A percentile compares a stretch with the other conserved stretches of the same genome.
Conservation (phyloP, 2,888 invertebrate species). For the Ennomos erosarius region DNA sequence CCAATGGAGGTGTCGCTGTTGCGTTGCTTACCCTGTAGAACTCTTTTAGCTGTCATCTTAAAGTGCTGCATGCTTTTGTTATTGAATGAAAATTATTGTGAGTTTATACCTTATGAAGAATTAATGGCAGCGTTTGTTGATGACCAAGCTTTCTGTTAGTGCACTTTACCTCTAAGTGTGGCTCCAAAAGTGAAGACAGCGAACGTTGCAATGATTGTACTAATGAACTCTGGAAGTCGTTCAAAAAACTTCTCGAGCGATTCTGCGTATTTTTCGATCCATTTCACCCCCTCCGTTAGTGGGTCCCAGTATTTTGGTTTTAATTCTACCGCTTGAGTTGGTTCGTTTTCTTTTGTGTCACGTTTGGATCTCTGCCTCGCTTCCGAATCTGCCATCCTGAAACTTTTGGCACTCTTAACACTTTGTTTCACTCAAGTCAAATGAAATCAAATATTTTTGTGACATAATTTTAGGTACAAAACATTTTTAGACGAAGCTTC, state of each 20-base stretch:
- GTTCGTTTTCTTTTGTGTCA: conserved; percentile 20
- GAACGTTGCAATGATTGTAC: conserved; percentile 83
- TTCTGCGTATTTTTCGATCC: conserved; percentile 86
- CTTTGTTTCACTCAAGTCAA: no score
- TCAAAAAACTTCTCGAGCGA: conserved; percentile 83
- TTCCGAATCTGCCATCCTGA: conserved; percentile 43
- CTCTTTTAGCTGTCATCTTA: no score
- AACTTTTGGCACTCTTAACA: not conserved
- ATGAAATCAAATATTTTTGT: no score
- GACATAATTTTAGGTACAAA: no score
- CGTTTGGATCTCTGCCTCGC: conserved; percentile 46
- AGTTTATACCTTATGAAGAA: no score
- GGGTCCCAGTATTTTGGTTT: conserved; percentile 77
- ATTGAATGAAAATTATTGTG: not conserved
- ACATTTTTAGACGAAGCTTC: no score
- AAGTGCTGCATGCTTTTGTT: no score
- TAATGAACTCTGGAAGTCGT: conserved; percentile 82
- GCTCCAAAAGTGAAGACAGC: conserved; percentile 87
- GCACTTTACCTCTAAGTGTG: conserved; percentile 84
- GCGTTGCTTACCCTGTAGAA: no score
- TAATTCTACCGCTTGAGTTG: conserved; percentile 23
- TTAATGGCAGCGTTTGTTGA: no score
- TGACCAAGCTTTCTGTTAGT: no score
- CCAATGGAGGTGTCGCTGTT: no score
- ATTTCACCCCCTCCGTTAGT: conserved; percentile 83